Percentiles rank a stretch among this genome's conserved stretches.
Conservation (phyloP, 64 coral and sea anemone genomes). For the Montipora capricornis region DNA sequence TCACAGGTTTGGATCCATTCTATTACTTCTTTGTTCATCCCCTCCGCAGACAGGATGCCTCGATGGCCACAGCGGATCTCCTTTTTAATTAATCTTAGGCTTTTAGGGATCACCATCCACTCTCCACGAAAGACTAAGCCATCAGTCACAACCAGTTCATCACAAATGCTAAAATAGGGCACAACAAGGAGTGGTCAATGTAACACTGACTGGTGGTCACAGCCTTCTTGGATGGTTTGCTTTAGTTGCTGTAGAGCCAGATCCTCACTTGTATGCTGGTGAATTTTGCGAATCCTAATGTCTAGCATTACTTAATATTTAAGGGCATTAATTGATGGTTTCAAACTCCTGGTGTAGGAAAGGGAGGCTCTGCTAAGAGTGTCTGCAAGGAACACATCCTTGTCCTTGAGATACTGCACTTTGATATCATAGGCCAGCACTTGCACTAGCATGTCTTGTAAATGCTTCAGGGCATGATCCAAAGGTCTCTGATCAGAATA, state of each 20-base stretch:
- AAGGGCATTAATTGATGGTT: not conserved
- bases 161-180: not conserved
- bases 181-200: not conserved
- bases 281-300: not conserved
- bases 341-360: not conserved
- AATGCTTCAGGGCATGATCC: too few species aligned
- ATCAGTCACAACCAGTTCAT: not conserved
- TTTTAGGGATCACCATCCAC: not conserved
- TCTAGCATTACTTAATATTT: not conserved
- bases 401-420: not conserved
- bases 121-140: not conserved
- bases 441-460: not conserved
- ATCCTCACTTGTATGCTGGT: not conserved
- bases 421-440: not conserved
- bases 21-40: conserved; percentile 44
- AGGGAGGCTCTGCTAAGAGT: not conserved
- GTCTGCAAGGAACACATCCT: not conserved
- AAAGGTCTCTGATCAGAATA: not conserved
- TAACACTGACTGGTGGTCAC: not conserved
- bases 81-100: not conserved
- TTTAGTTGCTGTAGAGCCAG: not conserved
- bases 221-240: not conserved
- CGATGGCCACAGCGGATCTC: not conserved
- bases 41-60: not conserved
- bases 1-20: conserved; percentile 23